Percentiles rank a stretch among this genome's conserved stretches.
These are phyloP conservation scores for Tortricodes alternella DNA, from an alignment of 2,888 invertebrate species.

Conservation along the genomic window DNA sequence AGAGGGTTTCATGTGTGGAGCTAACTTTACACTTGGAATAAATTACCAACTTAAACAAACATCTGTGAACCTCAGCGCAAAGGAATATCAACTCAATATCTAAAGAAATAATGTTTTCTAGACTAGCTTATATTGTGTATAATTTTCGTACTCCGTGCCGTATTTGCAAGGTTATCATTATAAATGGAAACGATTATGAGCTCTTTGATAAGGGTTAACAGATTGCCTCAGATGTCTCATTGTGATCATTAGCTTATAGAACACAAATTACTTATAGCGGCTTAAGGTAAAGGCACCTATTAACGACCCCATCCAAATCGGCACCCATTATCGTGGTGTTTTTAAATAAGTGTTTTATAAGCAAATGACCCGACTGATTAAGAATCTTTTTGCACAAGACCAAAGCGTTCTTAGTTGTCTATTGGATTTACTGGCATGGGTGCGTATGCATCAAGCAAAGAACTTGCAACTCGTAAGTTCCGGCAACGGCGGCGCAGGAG, in stretches of 20 bases:
- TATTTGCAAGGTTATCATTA: slow-evolving; percentile 15
- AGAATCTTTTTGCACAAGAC: too few relatives aligned
- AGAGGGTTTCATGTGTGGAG: slow-evolving; percentile 14
- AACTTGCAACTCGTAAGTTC: too few relatives aligned
- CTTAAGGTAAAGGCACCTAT: background rate
- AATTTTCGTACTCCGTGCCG: background rate
- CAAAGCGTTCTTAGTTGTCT: too few relatives aligned
- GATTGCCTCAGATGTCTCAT: slow-evolving; percentile 12
- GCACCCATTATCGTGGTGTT: too few relatives aligned
- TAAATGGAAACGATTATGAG: slow-evolving; percentile 16
- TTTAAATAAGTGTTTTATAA: too few relatives aligned
- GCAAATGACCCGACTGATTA: too few relatives aligned
- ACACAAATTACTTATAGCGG: background rate
- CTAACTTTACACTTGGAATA: slow-evolving; percentile 26
- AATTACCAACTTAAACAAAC: slow-evolving; percentile 14
- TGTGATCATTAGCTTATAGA: background rate
- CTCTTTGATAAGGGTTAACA: slow-evolving; percentile 22
- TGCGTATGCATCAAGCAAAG: too few relatives aligned
- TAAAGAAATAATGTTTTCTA: background rate
- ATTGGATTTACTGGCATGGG: too few relatives aligned
- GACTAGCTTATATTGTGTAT: background rate
- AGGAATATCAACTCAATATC: background rate
- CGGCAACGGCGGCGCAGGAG: too few relatives aligned
- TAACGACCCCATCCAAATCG: background rate
- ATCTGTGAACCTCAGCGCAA: background rate